A percentile compares a stretch with the other conserved stretches of the same genome.
These are phyloP conservation scores for Odontamblyopus lacepedii DNA, from an alignment of 2,797 vertebrate genomes.

Conservation along the genomic window DNA sequence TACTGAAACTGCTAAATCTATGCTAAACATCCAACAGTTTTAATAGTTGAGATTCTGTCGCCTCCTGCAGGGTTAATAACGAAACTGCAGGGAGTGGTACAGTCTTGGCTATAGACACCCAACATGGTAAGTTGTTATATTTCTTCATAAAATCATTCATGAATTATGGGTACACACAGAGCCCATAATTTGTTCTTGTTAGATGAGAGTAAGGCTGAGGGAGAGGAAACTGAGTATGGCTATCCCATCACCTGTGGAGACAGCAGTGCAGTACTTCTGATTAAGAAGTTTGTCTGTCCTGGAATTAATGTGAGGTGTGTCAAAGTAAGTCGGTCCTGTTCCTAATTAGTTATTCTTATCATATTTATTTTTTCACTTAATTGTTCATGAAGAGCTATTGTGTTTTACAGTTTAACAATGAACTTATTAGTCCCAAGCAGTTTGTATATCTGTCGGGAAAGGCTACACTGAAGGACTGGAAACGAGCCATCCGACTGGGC, in stretches of 20 bases:
- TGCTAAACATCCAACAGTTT: not conserved
- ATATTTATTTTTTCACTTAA: not conserved
- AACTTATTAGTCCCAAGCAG: conserved; percentile 94
- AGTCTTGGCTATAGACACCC: conserved; percentile 85
- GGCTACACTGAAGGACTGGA: conserved; percentile 95
- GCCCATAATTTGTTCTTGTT: conserved; percentile 4
- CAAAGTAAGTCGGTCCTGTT: conserved; percentile 72
- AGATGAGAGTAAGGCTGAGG: conserved; percentile 54
- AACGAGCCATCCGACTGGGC: conserved; percentile 91
- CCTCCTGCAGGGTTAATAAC: conserved; percentile 82
- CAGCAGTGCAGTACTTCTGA: conserved; percentile 89
- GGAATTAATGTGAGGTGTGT: conserved; percentile 94
- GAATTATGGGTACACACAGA: not conserved
- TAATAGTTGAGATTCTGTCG: conserved; percentile 36
- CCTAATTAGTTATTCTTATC: not conserved
- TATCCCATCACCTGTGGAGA: conserved; percentile 95
- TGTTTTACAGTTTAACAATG: conserved; percentile 86
- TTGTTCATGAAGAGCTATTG: conserved; percentile 8
- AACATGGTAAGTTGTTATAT: conserved; percentile 69
- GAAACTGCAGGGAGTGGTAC: conserved; percentile 80
- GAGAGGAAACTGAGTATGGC: conserved; percentile 84
- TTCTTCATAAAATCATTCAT: not conserved
- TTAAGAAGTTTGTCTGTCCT: conserved; percentile 95
- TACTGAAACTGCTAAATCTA: not conserved
- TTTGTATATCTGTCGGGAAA: conserved; percentile 94